Base-by-base conservation (phyloP, 1,140 invertebrate species). In the Lepidurus packardi region DNA sequence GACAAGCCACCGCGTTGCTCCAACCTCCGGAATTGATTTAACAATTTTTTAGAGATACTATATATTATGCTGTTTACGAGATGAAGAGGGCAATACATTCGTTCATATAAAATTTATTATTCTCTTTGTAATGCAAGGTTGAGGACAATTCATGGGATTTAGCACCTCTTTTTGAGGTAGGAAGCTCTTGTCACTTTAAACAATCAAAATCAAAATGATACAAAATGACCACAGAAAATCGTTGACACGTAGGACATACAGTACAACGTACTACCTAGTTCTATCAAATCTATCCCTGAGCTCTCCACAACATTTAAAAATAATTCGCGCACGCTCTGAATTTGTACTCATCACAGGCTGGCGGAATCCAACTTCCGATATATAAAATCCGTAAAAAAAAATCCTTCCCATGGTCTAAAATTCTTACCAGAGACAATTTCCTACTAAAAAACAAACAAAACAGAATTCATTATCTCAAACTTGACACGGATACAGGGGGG, bases 261-360 rank as follows among this genome's bases (percentile, higher is more conserved):
- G 53, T 65, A 65, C 53, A 13, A 65, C 16, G 53, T 9, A 47
- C 45, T 47, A 65, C 16, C 53, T 65, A 65, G 34, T 65, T 65
- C 21, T 65, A 7, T 65, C 53, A 65, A 34, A 65, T 65, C 53
- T 21, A 65, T 65, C 53, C 53, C 53, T 65, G 53, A 65, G 53
- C 53, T 65, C 3, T 65, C 21, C 8, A 21, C 53, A 65, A 65
- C 13, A 16, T 65, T n/a, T 65, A 65, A 65, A 47, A 65, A 34
- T 34, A 65, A 65, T 65, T 65, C 53, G 53, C 53, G 53, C 53
- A 65, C 53, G 53, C 53, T 65, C 53, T 16, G 45, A 65, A 65
- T 65, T 65, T 65, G 53, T 65, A 65, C 53, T 65, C 53, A 65
- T 65, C 53, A 65, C 53, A 65, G 53, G 53, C 53, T 65, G 53